Evolutionary conservation across 1,140 invertebrate species (phyloP), one percentile per base, ranked within the genome.

Genomic region (Diabrotica undecimpunctata): DNA sequence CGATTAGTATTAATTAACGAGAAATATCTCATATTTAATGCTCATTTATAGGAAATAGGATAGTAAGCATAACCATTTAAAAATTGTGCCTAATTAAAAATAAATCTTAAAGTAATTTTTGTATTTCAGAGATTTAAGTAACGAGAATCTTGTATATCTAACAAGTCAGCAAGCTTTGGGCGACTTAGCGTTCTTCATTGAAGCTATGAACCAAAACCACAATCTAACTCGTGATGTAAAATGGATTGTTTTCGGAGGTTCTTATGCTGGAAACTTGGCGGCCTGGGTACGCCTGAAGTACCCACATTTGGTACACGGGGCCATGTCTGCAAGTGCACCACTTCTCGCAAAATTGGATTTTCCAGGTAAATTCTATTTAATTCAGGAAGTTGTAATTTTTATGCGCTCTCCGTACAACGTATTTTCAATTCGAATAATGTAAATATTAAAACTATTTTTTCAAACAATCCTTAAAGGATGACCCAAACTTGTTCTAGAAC

Each of bases 241-340:
- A 81, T 96, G 93, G 91, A 88, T 98, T 65, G 87, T 88, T 2
- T 97, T 97, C 79, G 95, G 96, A 37, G 95, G 95, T 2, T 96
- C 93, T 0, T 98, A 98, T 79, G 89, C 94, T 5, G 95, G 95
- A 55, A 91, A 90, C 4, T 79, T 97, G 53, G 91, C 94, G 10
- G 95, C 94, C 7, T 97, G 95, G 95, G 82, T 92, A 57, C 81
- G 95, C 59, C 76, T 88, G 7, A 97, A 96, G 79, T 97, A 96
- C 81, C 94, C 95, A 4, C 88, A 97, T 81, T 81, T 97, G 6
- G 87, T 96, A 3, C 81, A 93, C 78, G 91, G 88, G 5, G 86
- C 94, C 46, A 86, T 97, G 5, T 94, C 93, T n/a, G 85, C 91
- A 0, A 95, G 93, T 82, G 95, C 91, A 4, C 95, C 95, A 8